Evolutionary conservation across 1,140 invertebrate genomes (phyloP), one percentile per base, ranked within the genome.

Genomic region (Portunus trituberculatus): DNA sequence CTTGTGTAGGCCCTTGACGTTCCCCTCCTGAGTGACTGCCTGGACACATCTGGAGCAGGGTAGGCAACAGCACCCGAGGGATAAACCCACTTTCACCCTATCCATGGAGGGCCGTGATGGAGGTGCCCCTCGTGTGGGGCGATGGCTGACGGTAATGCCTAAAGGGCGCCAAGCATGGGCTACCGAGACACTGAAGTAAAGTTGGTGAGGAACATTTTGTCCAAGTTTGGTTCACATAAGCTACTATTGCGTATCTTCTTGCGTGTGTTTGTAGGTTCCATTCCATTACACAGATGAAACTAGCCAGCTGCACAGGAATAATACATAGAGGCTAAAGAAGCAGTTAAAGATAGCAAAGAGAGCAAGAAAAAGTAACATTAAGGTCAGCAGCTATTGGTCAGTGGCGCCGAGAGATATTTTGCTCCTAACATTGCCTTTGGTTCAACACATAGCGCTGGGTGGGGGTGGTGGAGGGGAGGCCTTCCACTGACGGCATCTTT

Each of bases 41-140:
- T 76, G 67, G 67, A 76, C 67, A 76, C 67, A 76, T 76, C 67
- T 76, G 67, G 67, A 8, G 67, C 67, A n/a, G 16, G 4, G 67
- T n/a, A n/a, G 67, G 67, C 20, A 76, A 76, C 67, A 76, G 67
- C 67, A 76, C 67, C 67, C 67, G 20, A 25, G 67, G n/a, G 67
- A 76, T 76, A n/a, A 7, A 76, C 67, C 67, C 67, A 76, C 67
- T 76, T n/a, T 76, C 67, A 76, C 67, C 67, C 67, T 76, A n/a
- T 20, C n/a, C 20, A n/a, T 7, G 67, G n/a, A 76, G 67, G 67
- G 1, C 25, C 67, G 67, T 76, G 67, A 76, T 76, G 25, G 67
- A 76, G 67, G 20, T n/a, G 25, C 0, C 52, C 16, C 52, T 59
- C 12, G 52, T 59, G 52, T 59, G 16, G 12, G 52, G 16, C 52